A percentile compares a stretch with the other conserved stretches of the same genome.
Evolutionary conservation across 1,140 invertebrate genomes (phyloP).

Genomic region (Dryas iulia): DNA sequence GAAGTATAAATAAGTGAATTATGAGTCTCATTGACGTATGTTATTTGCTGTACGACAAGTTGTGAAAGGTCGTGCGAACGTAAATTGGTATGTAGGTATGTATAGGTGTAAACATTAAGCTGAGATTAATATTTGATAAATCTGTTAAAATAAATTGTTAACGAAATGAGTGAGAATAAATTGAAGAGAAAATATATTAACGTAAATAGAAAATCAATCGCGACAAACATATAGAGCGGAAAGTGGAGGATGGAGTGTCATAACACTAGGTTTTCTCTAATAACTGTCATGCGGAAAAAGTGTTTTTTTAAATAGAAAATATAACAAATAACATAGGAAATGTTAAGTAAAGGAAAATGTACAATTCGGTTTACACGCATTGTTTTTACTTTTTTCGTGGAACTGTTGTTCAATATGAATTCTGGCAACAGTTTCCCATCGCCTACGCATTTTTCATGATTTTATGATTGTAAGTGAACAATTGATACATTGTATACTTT

Average conservation of each 20-base stretch:
- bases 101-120: too few species aligned
- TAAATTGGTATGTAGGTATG: not conserved
- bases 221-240: too few species aligned
- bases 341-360: not conserved
- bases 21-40: too few species aligned
- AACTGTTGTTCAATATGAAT: slow-evolving; percentile 3
- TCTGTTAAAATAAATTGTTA: too few species aligned
- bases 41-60: not conserved
- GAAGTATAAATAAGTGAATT: not conserved
- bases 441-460: slow-evolving; percentile 2
- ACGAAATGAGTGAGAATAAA: too few species aligned
- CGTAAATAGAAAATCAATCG: too few species aligned
- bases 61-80: not conserved
- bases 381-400: slow-evolving; percentile 7
- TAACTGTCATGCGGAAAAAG: too few species aligned
- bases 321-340: not conserved
- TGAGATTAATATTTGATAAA: too few species aligned
- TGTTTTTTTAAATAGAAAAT: too few species aligned
- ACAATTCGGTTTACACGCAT: not conserved
- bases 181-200: too few species aligned
- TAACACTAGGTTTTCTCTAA: too few species aligned
- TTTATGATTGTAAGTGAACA: not conserved
- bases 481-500: not conserved
- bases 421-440: slow-evolving; percentile 15
- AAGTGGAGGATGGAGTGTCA: too few species aligned